phyloP scores from a whole-genome alignment of 2,113 vertebrate species.

The Catharus fuscescens region DNA sequence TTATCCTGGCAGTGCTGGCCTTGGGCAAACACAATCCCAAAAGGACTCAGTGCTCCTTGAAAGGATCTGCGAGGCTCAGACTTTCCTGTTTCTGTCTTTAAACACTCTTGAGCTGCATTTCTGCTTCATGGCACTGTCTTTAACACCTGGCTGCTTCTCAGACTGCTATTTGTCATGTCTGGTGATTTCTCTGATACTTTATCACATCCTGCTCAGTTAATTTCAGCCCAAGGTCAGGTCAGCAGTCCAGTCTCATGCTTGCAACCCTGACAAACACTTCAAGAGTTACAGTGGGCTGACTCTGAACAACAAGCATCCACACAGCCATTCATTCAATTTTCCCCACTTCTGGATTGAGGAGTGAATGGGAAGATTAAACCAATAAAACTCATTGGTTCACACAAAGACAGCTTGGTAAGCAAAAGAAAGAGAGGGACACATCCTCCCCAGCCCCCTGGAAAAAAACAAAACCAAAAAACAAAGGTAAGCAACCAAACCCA shows the following conservation, averaged over 20 bases:
- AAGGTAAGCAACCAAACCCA: neutral
- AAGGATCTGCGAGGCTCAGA: neutral
- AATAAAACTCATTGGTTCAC: neutral
- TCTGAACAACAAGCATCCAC: neutral
- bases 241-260: neutral
- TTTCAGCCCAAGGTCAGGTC: neutral
- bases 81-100: neutral
- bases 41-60: neutral
- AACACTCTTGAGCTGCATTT: neutral
- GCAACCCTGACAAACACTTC: neutral
- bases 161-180: neutral
- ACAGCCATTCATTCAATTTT: neutral
- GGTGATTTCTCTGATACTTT: neutral
- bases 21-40: neutral
- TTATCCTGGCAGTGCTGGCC: neutral
- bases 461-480: neutral
- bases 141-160: neutral
- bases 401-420: neutral
- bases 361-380: neutral
- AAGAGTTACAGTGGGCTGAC: neutral
- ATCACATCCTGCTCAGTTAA: neutral
- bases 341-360: neutral
- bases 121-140: neutral
- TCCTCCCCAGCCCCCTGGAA: accelerated
- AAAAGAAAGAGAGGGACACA: neutral